Evolutionary conservation across 2,888 invertebrate genomes (phyloP), one percentile per base, ranked within the genome.

Genomic region (Heliconius ethilla): DNA sequence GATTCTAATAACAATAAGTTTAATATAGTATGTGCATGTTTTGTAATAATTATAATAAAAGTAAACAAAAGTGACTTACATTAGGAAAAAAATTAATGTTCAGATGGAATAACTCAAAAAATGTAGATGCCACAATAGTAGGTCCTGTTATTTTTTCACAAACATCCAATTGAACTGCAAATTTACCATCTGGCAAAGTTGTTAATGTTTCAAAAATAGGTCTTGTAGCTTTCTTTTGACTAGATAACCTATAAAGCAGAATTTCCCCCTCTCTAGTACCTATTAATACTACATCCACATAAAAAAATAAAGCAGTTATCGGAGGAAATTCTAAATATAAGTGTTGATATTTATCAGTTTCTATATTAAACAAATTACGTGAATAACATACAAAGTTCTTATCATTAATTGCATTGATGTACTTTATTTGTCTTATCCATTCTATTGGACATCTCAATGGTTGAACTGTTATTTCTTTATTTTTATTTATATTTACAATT

Each of bases 321-420:
- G 88, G 86, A 27, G 90, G 91, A 81, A 92, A 92, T 67, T 93
- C 92, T 75, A 92, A 82, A 82, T 92, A 93, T 70, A 92, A 83
- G 84, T 91, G 91, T 62, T 86, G 83, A 59, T 89, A 88, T 66
- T 86, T 85, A 33, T 91, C 89, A 0, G 91, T 91, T 83, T 92
- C 90, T 55, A 93, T 89, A 85, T 90, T 89, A 55, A 93, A 92
- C 74, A 93, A 79, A 81, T 90, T 89, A 37, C 91, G 82, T 0
- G 93, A 93, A 79, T 92, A 93, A 79, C 90, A 92, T 3, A 93
- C 88, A 81, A 88, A 92, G 76, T 93, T 93, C 65, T 82, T 88
- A 51, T 90, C 87, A 70, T 93, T 89, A 3, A 92, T 85, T 1
- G 88, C 88, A 80, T 82, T 81, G 10, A 92, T 85, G 78, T 91